phyloP scores from a whole-genome alignment of 1,140 invertebrate species.

The Brachionus rubens region DNA sequence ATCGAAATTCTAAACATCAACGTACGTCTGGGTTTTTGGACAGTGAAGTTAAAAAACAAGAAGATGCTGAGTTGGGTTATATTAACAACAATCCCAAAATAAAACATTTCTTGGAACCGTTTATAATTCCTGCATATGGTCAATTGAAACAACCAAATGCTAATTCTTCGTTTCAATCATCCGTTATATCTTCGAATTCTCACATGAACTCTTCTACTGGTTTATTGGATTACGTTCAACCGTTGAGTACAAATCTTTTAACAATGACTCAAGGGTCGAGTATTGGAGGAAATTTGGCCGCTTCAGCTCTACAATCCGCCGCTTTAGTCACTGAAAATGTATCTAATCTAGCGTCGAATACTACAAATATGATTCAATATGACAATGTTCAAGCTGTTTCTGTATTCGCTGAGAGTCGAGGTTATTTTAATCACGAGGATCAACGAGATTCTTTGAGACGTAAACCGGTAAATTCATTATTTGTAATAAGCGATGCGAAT shows the following conservation, averaged over 20 bases:
- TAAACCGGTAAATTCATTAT: constrained; percentile 68
- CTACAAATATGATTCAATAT: constrained; percentile 29
- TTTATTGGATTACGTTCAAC: background rate
- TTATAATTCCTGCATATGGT: constrained; percentile 33
- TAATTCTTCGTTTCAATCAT: constrained; percentile 33
- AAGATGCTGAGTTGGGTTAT: background rate
- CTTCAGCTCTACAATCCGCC: background rate
- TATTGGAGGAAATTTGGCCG: background rate
- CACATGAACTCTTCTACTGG: background rate
- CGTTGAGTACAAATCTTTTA: background rate
- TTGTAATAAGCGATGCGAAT: constrained; percentile 76
- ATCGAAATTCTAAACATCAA: constrained; percentile 84
- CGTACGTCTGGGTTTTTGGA: constrained; percentile 79
- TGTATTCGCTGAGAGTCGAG: constrained; percentile 14
- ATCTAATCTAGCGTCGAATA: constrained; percentile 14
- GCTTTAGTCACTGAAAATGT: constrained; percentile 21
- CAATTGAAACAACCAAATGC: constrained; percentile 44
- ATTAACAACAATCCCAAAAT: constrained; percentile 43
- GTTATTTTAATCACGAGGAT: background rate
- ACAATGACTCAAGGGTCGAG: background rate
- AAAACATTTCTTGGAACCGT: constrained; percentile 10
- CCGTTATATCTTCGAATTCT: constrained; percentile 18
- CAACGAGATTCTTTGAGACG: background rate
- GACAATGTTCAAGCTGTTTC: constrained; percentile 27
- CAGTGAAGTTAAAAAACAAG: background rate